phyloP scores from a whole-genome alignment of 2,888 invertebrate species.

The Parthenolecanium corni region DNA sequence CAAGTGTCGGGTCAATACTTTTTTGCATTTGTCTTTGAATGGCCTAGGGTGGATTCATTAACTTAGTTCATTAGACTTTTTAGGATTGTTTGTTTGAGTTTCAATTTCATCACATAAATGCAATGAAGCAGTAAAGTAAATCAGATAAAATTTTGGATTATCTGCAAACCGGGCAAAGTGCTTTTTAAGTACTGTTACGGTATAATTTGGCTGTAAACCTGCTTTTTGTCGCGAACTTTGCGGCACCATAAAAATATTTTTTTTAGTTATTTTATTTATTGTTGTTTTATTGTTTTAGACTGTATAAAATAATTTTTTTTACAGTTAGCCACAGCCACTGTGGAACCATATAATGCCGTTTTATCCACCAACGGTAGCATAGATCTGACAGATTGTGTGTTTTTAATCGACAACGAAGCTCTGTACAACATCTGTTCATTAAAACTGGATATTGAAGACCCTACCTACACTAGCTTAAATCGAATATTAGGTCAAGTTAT shows the following conservation, averaged over 20 bases:
- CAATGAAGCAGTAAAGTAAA: no score
- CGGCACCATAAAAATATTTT: background rate
- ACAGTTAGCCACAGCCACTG: constrained; percentile 34
- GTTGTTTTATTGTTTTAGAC: no score
- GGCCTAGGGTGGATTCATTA: no score
- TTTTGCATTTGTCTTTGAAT: background rate
- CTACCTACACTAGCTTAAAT: constrained; percentile 48
- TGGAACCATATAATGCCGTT: constrained; percentile 33
- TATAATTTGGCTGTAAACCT: background rate
- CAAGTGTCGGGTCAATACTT: background rate
- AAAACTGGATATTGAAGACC: constrained; percentile 45
- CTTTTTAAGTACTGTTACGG: no score
- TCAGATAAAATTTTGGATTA: no score
- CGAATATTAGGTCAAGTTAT: constrained; percentile 41
- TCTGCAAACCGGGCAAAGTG: no score
- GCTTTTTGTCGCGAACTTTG: background rate
- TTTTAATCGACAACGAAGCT: constrained; percentile 38
- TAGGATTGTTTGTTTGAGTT: no score
- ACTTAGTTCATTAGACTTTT: no score
- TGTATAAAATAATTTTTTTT: no score
- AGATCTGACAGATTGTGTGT: constrained; percentile 37
- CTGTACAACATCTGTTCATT: constrained; percentile 43
- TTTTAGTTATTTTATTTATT: no score
- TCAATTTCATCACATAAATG: no score
- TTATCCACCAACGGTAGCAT: constrained; percentile 38